These are phyloP conservation scores for Drosophila borealis DNA, from an alignment of 2,888 invertebrate species.

Conservation along the genomic window DNA sequence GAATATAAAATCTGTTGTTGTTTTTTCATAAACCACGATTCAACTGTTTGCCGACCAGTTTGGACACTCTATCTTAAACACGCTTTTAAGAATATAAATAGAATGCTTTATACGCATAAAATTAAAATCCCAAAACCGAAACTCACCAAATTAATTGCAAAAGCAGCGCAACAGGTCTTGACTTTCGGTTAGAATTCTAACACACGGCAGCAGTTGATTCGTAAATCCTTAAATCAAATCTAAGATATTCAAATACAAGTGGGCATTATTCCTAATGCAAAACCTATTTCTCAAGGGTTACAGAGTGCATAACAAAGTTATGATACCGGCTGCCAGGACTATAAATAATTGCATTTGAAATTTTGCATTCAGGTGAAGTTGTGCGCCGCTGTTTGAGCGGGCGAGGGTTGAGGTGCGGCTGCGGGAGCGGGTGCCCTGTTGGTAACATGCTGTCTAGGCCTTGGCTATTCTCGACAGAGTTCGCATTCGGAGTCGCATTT, in stretches of 20 bases:
- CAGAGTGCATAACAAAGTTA: conserved; percentile 35
- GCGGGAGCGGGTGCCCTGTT: not conserved
- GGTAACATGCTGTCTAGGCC: conserved; percentile 39
- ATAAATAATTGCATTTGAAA: conserved; percentile 65
- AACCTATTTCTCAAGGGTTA: conserved; percentile 8
- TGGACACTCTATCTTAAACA: too few relatives aligned
- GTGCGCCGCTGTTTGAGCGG: not conserved
- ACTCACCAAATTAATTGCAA: not conserved
- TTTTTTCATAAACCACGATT: too few relatives aligned
- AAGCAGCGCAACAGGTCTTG: not conserved
- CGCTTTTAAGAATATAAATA: too few relatives aligned
- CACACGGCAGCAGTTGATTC: not conserved
- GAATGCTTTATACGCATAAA: too few relatives aligned
- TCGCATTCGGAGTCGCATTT: conserved; percentile 39
- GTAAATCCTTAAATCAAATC: not conserved
- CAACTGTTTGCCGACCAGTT: too few relatives aligned
- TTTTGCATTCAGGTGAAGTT: conserved; percentile 53
- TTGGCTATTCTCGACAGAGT: conserved; percentile 38
- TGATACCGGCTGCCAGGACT: conserved; percentile 39
- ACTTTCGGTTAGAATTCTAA: not conserved
- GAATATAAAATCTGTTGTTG: too few relatives aligned
- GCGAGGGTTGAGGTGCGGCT: rapidly evolving
- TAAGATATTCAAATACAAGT: not conserved
- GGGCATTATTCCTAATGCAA: conserved; percentile 5
- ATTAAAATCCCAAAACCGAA: not conserved